Evolutionary conservation across 2,888 invertebrate species (phyloP).

Genomic region (Eurytoma adleriae): DNA sequence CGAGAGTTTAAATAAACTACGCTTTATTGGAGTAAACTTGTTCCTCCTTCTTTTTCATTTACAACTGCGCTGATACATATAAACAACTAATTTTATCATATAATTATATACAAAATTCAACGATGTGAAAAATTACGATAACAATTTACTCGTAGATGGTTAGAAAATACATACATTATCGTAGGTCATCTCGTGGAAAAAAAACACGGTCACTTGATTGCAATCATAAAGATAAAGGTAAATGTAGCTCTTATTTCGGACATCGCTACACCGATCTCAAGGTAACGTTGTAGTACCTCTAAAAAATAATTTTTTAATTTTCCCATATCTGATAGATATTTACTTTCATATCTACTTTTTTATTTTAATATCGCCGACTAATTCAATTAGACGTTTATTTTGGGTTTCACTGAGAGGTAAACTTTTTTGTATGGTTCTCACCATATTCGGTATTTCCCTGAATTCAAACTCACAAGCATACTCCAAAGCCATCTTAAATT

Average conservation of each 20-base stretch:
- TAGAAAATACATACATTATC: too few relatives aligned
- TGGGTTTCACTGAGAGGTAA: constrained; percentile 77
- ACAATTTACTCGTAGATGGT: too few relatives aligned
- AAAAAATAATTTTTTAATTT: too few relatives aligned
- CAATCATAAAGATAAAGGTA: too few relatives aligned
- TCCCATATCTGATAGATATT: too few relatives aligned
- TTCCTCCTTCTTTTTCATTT: constrained; percentile 6
- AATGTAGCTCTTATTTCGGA: too few relatives aligned
- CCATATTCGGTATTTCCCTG: constrained; percentile 75
- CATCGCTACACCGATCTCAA: too few relatives aligned
- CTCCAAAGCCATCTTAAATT: constrained; percentile 77
- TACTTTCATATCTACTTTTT: too few relatives aligned
- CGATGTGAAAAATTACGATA: constrained; percentile 3
- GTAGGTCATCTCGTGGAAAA: too few relatives aligned
- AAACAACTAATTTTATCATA: neutral
- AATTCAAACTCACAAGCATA: constrained; percentile 80
- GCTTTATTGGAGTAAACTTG: constrained; percentile 4
- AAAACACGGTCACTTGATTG: too few relatives aligned
- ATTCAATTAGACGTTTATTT: constrained; percentile 75
- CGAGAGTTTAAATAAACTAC: constrained; percentile 20
- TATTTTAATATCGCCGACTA: constrained; percentile 74
- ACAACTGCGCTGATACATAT: neutral
- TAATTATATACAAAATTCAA: neutral
- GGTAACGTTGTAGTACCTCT: too few relatives aligned
- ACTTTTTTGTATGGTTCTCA: constrained; percentile 70